A percentile compares a stretch with the other conserved stretches of the same genome.
Conservation (phyloP, 2,888 invertebrate species). For the Eristalis tenax region DNA sequence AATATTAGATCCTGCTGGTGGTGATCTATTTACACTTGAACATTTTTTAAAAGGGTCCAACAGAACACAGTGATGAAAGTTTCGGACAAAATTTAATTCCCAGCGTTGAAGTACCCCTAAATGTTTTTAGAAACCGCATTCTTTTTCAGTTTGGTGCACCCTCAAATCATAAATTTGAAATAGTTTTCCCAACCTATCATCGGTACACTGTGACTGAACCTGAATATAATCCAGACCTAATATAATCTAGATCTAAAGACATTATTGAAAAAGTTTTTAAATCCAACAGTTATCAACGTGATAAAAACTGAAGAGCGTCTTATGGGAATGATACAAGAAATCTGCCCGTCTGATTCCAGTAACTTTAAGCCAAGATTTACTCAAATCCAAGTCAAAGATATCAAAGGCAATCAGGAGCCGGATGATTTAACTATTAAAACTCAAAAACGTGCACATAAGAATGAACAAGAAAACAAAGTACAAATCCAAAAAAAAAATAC, state of each 20-base stretch:
- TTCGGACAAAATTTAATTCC: slow-evolving; percentile 28
- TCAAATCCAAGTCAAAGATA: slow-evolving; percentile 16
- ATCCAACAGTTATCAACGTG: slow-evolving; percentile 14
- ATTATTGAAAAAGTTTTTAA: neutral
- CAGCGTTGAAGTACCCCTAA: slow-evolving; percentile 39
- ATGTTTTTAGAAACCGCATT: slow-evolving; percentile 66
- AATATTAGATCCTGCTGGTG: too few relatives aligned
- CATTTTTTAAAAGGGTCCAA: too few relatives aligned
- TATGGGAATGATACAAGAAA: neutral
- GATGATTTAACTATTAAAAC: neutral
- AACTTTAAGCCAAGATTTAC: slow-evolving; percentile 13
- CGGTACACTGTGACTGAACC: neutral
- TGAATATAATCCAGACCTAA: neutral
- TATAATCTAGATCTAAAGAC: neutral
- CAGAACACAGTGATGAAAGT: slow-evolving; percentile 23
- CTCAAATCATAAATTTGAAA: neutral
- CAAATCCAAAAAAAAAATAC: too few relatives aligned
- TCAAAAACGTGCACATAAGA: slow-evolving; percentile 29
- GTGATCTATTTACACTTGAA: too few relatives aligned
- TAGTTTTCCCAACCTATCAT: slow-evolving; percentile 21
- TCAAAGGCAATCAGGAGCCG: slow-evolving; percentile 4
- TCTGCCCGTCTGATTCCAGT: neutral
- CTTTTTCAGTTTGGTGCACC: neutral
- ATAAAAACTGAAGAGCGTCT: neutral
- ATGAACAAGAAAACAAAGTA: slow-evolving; percentile 15